Conservation (phyloP, 2,888 invertebrate genomes). For the Protula sp. region DNA sequence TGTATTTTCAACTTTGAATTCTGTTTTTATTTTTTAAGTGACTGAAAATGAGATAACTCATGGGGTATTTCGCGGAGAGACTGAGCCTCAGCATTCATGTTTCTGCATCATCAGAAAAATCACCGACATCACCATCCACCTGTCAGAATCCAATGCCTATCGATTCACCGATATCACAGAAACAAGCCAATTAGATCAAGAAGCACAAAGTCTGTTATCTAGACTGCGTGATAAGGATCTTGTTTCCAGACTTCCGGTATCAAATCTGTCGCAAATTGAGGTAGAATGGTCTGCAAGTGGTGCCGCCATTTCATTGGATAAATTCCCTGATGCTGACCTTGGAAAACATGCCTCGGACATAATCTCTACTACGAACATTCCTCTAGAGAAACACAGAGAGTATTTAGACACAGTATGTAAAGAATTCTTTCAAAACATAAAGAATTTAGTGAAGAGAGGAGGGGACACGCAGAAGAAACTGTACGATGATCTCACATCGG, state of each 20-base stretch:
- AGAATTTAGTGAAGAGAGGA: neutral
- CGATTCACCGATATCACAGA: neutral
- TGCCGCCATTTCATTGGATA: neutral
- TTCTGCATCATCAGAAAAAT: neutral
- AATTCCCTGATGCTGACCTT: neutral
- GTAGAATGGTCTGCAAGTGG: constrained; percentile 1
- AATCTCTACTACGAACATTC: neutral
- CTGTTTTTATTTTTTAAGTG: neutral
- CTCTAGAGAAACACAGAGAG: constrained; percentile 1
- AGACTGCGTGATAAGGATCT: neutral
- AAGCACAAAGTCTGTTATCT: neutral
- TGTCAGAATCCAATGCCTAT: neutral
- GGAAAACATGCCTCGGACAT: no score
- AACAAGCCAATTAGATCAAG: neutral
- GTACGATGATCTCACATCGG: constrained; percentile 2
- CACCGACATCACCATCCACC: neutral
- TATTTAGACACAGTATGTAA: constrained; percentile 6
- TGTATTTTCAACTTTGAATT: no score
- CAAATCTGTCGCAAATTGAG: neutral
- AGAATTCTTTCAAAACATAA: constrained; percentile 1
- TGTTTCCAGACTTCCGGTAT: neutral
- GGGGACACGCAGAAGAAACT: neutral
- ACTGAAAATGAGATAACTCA: neutral
- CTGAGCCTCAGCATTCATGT: neutral
- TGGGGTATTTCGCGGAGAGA: neutral